A percentile compares a stretch with the other conserved stretches of the same genome.
phyloP scores from a whole-genome alignment of 2,113 vertebrate species.

The Sturnus vulgaris region DNA sequence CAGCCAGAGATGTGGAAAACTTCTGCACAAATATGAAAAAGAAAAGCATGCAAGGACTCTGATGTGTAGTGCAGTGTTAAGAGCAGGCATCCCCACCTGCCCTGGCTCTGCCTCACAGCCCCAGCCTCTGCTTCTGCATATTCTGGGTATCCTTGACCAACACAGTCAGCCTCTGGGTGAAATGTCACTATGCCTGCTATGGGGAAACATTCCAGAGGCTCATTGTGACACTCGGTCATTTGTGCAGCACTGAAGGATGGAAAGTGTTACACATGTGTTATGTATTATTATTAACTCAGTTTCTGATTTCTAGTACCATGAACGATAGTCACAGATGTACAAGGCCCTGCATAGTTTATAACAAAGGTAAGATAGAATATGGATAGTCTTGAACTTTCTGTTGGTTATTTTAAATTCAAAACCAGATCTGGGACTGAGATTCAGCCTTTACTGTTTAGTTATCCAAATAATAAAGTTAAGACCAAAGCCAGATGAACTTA shows the following conservation, averaged over 20 bases:
- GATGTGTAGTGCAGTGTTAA: neutral
- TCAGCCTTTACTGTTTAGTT: constrained; percentile 24
- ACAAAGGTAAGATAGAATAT: neutral
- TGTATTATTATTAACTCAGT: neutral
- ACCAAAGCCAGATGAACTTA: constrained; percentile 16
- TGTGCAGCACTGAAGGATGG: neutral
- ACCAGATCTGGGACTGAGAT: constrained; percentile 4
- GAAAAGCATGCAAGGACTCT: neutral
- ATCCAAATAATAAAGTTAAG: constrained; percentile 29
- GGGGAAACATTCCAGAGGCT: neutral
- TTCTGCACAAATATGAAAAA: neutral
- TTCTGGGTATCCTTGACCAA: neutral
- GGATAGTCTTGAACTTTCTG: constrained; percentile 1
- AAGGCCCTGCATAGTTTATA: neutral
- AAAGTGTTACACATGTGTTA: constrained; percentile 22
- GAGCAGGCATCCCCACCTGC: neutral
- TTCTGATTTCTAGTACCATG: neutral
- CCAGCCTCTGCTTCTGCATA: neutral
- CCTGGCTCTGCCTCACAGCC: neutral
- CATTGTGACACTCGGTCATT: neutral
- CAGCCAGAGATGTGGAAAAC: neutral
- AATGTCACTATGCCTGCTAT: neutral
- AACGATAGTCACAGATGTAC: neutral
- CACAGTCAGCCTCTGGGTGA: neutral
- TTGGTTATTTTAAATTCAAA: neutral